Percentiles rank a stretch among this genome's conserved stretches.
phyloP scores from a whole-genome alignment of 2,113 vertebrate species.

The Acrocephalus arundinaceus region DNA sequence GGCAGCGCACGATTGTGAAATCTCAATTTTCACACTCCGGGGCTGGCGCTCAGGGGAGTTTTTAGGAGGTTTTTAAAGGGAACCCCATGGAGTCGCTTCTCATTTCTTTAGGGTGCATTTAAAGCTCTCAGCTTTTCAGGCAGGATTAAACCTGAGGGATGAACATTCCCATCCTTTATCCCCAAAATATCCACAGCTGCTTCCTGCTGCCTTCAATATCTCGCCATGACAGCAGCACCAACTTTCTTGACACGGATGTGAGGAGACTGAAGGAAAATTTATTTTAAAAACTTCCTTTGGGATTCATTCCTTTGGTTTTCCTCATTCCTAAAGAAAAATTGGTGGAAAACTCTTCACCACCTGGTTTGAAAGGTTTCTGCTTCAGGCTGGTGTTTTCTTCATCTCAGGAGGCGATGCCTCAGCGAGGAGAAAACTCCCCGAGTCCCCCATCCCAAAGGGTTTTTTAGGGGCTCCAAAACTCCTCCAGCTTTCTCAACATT shows the following conservation, averaged over 20 bases:
- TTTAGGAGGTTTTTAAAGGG: neutral
- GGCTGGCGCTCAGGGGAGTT: neutral
- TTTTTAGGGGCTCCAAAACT: neutral
- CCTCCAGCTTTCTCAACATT: neutral
- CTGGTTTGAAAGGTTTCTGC: neutral
- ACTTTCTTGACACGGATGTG: neutral
- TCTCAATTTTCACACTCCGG: neutral
- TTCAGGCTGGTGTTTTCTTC: neutral
- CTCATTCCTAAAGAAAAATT: neutral
- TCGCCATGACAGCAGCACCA: neutral
- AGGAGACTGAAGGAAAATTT: neutral
- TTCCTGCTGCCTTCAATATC: neutral
- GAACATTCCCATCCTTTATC: neutral
- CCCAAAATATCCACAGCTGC: neutral
- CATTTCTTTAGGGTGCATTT: rapidly evolving
- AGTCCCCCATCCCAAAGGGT: neutral
- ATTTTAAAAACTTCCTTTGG: neutral
- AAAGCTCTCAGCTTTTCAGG: neutral
- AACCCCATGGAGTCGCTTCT: neutral
- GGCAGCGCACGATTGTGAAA: conserved; percentile 24
- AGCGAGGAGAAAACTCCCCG: neutral
- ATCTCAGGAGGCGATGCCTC: neutral
- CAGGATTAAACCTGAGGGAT: neutral
- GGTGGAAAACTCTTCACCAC: neutral
- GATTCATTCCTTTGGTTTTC: neutral